Evolutionary conservation across 2,888 invertebrate genomes (phyloP).

Genomic region (Idaea aversata): DNA sequence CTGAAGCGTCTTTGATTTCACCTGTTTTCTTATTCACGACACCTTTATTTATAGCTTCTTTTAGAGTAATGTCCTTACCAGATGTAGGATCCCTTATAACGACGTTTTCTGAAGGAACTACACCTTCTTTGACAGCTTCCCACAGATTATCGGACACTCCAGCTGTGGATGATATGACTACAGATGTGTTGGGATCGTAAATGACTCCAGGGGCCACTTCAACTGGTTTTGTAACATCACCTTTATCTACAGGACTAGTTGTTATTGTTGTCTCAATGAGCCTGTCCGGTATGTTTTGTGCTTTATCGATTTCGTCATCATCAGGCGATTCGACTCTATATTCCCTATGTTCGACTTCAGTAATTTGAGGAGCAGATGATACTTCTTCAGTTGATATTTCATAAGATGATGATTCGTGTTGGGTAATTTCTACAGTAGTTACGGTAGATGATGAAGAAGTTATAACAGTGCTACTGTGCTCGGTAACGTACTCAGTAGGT

Average conservation of each 20-base stretch:
- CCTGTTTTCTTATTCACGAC: slow-evolving; percentile 87
- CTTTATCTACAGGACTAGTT: slow-evolving; percentile 12
- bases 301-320: slow-evolving; percentile 41
- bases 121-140: slow-evolving; percentile 87
- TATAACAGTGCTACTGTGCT: slow-evolving; percentile 53
- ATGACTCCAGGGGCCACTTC: slow-evolving; percentile 85
- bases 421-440: slow-evolving; percentile 57
- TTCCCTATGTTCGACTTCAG: slow-evolving; percentile 37
- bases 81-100: slow-evolving; percentile 85
- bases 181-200: slow-evolving; percentile 86
- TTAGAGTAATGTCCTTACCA: slow-evolving; percentile 84
- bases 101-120: slow-evolving; percentile 83
- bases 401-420: slow-evolving; percentile 58
- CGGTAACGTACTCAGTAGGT: slow-evolving; percentile 49
- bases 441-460: slow-evolving; percentile 56
- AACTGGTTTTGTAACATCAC: slow-evolving; percentile 42
- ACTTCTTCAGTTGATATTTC: slow-evolving; percentile 48
- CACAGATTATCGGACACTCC: slow-evolving; percentile 84
- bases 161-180: slow-evolving; percentile 83
- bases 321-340: slow-evolving; percentile 44
- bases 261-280: slow-evolving; percentile 6
- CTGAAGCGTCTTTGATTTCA: slow-evolving; percentile 83
- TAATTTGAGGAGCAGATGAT: slow-evolving; percentile 29
- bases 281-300: not conserved
- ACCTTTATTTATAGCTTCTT: slow-evolving; percentile 88